phyloP scores from a whole-genome alignment of 2,113 vertebrate species.

The Percopsis transmontana region DNA sequence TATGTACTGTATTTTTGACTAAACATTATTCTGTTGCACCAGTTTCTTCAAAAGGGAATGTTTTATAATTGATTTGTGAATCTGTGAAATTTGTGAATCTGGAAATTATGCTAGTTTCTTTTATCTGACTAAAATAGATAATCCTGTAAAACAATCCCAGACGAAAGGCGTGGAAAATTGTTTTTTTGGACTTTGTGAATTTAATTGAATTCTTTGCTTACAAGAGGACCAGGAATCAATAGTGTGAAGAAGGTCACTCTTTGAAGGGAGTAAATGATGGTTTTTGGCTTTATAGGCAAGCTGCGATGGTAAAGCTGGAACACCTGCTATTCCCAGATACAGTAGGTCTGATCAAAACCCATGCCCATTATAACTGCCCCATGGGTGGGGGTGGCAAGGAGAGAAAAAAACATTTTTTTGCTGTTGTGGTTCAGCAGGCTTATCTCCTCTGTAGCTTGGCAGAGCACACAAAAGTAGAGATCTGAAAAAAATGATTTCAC shows the following conservation, averaged over 20 bases:
- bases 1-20: too few species aligned
- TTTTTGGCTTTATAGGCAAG: conserved; percentile 1
- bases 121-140: too few species aligned
- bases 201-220: conserved; percentile 4
- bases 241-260: conserved; percentile 7
- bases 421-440: conserved; percentile 24
- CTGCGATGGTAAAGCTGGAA: conserved; percentile 11
- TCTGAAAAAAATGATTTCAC: conserved; percentile 50
- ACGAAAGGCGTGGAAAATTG: too few species aligned
- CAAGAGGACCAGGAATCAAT: conserved; percentile 11
- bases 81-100: too few species aligned
- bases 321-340: conserved; percentile 26
- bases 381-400: background rate
- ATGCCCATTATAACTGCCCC: conserved; percentile 6
- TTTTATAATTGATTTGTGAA: background rate
- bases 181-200: background rate
- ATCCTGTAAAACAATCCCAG: too few species aligned
- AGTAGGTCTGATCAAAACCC: conserved; percentile 17
- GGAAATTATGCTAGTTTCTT: too few species aligned
- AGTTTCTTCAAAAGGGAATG: background rate
- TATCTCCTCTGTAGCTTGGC: conserved; percentile 16
- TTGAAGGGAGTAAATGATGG: conserved; percentile 19
- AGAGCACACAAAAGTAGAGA: conserved; percentile 25
- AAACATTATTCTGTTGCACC: too few species aligned
- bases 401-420: background rate